Base-by-base conservation (phyloP, 2,113 vertebrate species). In the Strigops habroptila region DNA sequence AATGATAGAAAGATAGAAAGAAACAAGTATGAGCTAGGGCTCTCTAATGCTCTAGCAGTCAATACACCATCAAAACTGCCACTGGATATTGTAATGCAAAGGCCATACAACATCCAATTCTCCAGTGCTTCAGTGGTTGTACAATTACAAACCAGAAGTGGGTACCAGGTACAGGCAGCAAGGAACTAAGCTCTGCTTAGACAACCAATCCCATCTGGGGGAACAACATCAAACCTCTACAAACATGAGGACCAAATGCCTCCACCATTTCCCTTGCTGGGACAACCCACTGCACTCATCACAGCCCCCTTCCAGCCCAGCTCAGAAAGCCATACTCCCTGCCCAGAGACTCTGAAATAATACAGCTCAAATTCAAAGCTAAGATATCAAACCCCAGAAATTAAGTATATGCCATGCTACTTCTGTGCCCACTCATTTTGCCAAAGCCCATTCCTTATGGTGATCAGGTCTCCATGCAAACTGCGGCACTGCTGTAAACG, bases 241-340 rank as follows among this genome's bases (percentile, higher is more conserved):
- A 52, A 68, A 80, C 1, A 1, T 14, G 28, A 82, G 41, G 15
- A 71, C 31, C 23, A 55, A 90, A 90, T 0, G 5, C 19, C 19
- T 64, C 31, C 2, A 4, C 14, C 25, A 25, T 15, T 53, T 88
- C 46, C 24, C 41, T 39, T 0, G 0, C 43, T 3, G 3, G 30
- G 14, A 37, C 19, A 62, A 82, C 21, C 24, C 60, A 83, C 18
- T 2, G 4, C 24, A 10, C 6, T 49, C 33, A 67, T 17, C n/a
- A 33, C 16, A 55, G 62, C 5, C n/a, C 25, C 12, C 27, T 71
- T 68, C 48, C 57, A 81, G 73, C 16, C 44, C 2, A 7, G 7
- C 28, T 91, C 46, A 92, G 43, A 41, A 96, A 86, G 55, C 14
- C 25, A 63, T 27, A 28, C n/a, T 51, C 57, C 52, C 30, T 39